Percentiles rank a stretch among this genome's conserved stretches.
Conservation (phyloP, 2,797 vertebrate species). For the Netta rufina region DNA sequence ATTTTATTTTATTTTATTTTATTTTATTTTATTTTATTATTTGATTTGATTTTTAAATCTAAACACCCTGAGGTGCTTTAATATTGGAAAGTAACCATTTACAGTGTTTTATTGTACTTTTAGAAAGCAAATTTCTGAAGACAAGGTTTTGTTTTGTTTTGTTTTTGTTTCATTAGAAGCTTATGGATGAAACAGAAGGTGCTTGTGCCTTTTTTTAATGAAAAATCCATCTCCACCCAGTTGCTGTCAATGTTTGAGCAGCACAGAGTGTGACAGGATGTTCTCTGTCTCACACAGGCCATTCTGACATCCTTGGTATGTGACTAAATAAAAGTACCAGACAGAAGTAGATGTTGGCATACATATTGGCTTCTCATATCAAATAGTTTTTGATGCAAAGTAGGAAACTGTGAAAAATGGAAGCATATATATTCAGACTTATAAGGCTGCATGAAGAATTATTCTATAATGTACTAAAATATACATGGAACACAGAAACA, state of each 20-base stretch:
- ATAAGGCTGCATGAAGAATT: not conserved
- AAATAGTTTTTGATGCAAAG: not conserved
- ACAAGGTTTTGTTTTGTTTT: not conserved
- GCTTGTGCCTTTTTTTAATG: not conserved
- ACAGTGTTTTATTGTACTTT: not conserved
- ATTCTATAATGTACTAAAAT: not conserved
- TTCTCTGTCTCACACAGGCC: not conserved
- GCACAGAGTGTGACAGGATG: not conserved
- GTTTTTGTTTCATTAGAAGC: not conserved
- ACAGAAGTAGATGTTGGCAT: not conserved
- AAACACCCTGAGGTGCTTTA: not conserved
- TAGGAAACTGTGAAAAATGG: not conserved
- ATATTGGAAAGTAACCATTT: not conserved
- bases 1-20: not conserved
- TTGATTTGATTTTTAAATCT: not conserved
- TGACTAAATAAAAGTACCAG: not conserved
- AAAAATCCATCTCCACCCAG: not conserved
- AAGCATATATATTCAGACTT: not conserved
- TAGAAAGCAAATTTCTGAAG: not conserved
- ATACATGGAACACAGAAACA: not conserved
- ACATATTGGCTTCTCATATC: not conserved
- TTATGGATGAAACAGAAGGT: not conserved
- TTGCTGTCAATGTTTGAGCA: not conserved
- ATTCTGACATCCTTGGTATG: not conserved
- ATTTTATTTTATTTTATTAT: not conserved